Conservation (phyloP, 2,888 invertebrate species). For the Synanthedon tipuliformis region DNA sequence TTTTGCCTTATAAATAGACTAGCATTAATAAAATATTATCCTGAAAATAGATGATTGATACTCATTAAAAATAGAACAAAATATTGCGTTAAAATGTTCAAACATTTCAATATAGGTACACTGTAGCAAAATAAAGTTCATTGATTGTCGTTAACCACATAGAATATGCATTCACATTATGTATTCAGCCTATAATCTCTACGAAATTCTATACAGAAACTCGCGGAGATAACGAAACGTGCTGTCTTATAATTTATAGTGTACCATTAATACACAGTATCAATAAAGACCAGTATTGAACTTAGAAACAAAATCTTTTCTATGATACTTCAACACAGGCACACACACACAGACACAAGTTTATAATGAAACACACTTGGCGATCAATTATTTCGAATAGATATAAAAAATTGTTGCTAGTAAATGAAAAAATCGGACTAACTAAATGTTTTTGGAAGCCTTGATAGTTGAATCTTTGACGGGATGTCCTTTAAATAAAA, state of each 20-base stretch:
- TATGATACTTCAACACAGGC: too few species aligned
- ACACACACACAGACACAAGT: too few species aligned
- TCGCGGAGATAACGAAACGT: constrained; percentile 53
- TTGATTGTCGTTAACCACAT: constrained; percentile 5
- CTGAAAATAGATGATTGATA: too few species aligned
- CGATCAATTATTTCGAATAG: too few species aligned
- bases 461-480: too few species aligned
- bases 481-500: too few species aligned
- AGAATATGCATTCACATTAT: constrained; percentile 48
- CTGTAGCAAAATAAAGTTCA: background rate
- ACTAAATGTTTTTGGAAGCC: too few species aligned
- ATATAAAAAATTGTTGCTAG: too few species aligned
- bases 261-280: constrained; percentile 40
- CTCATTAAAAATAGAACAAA: background rate
- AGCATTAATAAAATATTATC: too few species aligned
- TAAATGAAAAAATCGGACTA: too few species aligned
- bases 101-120: background rate
- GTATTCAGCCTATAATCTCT: constrained; percentile 56
- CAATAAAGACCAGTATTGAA: background rate
- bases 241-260: constrained; percentile 58
- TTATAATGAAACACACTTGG: too few species aligned
- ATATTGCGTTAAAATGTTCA: background rate
- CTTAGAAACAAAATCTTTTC: background rate
- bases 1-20: too few species aligned
- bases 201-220: constrained; percentile 57